Evolutionary conservation across 2,113 vertebrate genomes (phyloP).

Genomic region (Vulpes vulpes): DNA sequence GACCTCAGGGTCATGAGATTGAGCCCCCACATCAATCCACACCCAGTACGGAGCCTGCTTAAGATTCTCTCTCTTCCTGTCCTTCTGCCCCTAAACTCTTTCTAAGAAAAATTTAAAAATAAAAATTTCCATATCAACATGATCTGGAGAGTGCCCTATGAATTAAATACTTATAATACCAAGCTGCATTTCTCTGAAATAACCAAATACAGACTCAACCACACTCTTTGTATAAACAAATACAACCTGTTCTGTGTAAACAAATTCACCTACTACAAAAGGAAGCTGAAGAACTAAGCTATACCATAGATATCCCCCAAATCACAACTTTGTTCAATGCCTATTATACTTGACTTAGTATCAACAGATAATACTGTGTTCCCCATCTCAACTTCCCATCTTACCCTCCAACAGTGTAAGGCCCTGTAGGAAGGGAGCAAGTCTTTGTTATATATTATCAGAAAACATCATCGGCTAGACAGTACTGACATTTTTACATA

Average conservation of each 20-base stretch:
- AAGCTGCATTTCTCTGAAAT: not conserved
- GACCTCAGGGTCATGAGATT: not conserved
- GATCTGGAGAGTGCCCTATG: not conserved
- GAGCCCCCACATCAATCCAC: not conserved
- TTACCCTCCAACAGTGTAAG: not conserved
- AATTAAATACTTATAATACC: not conserved
- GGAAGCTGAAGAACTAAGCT: not conserved
- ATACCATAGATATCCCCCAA: not conserved
- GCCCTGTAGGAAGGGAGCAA: not conserved
- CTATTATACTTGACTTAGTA: not conserved
- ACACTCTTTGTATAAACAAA: conserved; percentile 36
- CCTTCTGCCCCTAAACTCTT: not conserved
- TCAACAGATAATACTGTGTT: not conserved
- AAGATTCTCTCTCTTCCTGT: not conserved
- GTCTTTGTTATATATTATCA: not conserved
- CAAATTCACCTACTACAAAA: conserved; percentile 11
- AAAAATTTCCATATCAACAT: conserved; percentile 7
- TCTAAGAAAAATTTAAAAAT: too few relatives aligned
- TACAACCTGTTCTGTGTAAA: not conserved
- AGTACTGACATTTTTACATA: not conserved
- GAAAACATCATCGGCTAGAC: not conserved
- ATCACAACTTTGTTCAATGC: not conserved
- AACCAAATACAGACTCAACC: not conserved
- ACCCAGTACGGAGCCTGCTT: too few relatives aligned
- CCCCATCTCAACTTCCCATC: not conserved